These are phyloP conservation scores for Aphidius ervi DNA, from an alignment of 1,140 invertebrate species.

Conservation along the genomic window DNA sequence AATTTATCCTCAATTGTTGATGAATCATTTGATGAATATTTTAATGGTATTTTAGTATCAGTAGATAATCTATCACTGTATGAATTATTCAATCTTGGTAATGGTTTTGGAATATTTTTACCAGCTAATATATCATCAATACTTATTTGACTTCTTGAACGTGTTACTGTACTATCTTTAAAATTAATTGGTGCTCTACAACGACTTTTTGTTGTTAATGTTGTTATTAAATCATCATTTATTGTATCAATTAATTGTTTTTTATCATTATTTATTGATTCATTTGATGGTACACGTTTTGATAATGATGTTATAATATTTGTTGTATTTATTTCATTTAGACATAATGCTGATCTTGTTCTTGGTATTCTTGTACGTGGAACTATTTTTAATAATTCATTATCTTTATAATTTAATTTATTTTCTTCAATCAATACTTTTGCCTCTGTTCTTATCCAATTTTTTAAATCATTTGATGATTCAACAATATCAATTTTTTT, in stretches of 20 bases:
- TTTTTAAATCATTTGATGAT: slow-evolving; percentile 40
- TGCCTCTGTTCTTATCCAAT: slow-evolving; percentile 38
- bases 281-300: slow-evolving; percentile 9
- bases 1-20: slow-evolving; percentile 31
- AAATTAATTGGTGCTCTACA: slow-evolving; percentile 43
- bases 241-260: slow-evolving; percentile 6
- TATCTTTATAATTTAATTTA: slow-evolving; percentile 4
- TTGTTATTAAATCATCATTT: slow-evolving; percentile 38
- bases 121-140: slow-evolving; percentile 41
- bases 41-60: not conserved
- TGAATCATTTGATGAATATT: slow-evolving; percentile 20
- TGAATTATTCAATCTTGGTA: not conserved
- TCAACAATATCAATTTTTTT: slow-evolving; percentile 30
- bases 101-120: slow-evolving; percentile 28
- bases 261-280: slow-evolving; percentile 1
- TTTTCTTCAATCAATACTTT: slow-evolving; percentile 26
- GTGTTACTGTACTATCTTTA: slow-evolving; percentile 34
- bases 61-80: slow-evolving; percentile 1
- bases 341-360: slow-evolving; percentile 23
- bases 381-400: not conserved
- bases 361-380: slow-evolving; percentile 10
- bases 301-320: not conserved
- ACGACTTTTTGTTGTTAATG: slow-evolving; percentile 40
- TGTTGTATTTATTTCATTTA: slow-evolving; percentile 17
- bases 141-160: slow-evolving; percentile 41